Percentiles rank a stretch among this genome's conserved stretches.
These are phyloP conservation scores for Littorina saxatilis DNA, from an alignment of 1,140 invertebrate genomes.

Conservation along the genomic window DNA sequence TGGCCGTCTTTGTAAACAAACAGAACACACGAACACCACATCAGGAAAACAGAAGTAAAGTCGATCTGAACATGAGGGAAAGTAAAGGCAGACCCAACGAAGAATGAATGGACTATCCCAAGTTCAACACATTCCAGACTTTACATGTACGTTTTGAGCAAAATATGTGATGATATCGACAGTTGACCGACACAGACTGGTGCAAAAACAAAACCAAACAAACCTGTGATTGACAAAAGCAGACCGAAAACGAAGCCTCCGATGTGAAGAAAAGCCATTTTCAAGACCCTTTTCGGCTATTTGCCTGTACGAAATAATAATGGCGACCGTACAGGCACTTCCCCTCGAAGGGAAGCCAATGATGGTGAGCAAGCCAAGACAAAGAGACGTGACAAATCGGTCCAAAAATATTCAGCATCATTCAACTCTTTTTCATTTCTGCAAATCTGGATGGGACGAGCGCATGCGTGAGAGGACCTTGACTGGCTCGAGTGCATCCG, in stretches of 20 bases:
- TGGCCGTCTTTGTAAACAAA: no score
- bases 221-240: conserved; percentile 7
- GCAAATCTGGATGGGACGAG: background rate
- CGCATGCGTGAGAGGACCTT: background rate
- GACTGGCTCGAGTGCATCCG: background rate
- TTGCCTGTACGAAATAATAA: background rate
- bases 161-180: no score
- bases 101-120: no score
- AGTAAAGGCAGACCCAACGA: background rate
- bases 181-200: no score
- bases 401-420: conserved; percentile 16
- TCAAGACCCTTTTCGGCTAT: background rate
- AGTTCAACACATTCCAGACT: no score
- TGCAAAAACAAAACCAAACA: conserved; percentile 2
- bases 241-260: conserved; percentile 1
- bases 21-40: no score
- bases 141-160: no score
- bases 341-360: background rate
- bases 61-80: no score
- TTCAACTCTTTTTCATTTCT: conserved; percentile 11
- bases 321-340: no score
- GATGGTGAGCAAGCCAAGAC: background rate
- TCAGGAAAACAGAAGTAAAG: no score
- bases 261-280: background rate
- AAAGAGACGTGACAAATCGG: conserved; percentile 2